These are phyloP conservation scores for Umimayanthus kanabou DNA, from an alignment of 92 coral and sea anemone genomes.

Conservation along the genomic window DNA sequence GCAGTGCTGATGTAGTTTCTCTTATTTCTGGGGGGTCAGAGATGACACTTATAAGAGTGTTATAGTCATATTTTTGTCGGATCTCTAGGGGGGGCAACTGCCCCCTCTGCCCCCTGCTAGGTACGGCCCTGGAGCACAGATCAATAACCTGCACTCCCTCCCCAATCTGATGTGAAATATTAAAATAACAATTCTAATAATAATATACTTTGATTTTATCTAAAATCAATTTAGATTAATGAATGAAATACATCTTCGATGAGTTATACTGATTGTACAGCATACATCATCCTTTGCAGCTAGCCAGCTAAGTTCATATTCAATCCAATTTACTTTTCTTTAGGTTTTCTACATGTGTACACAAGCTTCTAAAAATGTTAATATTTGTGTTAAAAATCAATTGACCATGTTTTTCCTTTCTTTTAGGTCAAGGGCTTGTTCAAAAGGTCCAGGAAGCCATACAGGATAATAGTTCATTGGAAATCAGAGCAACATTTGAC, in stretches of 20 bases:
- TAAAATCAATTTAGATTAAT: too few species aligned
- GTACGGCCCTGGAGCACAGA: too few species aligned
- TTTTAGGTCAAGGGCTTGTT: slow-evolving; percentile 3
- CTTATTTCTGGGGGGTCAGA: too few species aligned
- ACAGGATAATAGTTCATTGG: slow-evolving; percentile 31
- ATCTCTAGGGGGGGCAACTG: too few species aligned
- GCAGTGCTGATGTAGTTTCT: too few species aligned
- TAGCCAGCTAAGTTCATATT: not conserved
- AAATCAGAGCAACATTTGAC: slow-evolving; percentile 11
- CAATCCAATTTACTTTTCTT: slow-evolving; percentile 1
- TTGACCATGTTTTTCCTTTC: slow-evolving; percentile 24
- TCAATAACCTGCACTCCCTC: too few species aligned
- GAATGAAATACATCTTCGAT: not conserved
- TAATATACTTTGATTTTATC: not conserved
- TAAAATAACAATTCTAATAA: too few species aligned
- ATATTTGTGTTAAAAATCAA: not conserved
- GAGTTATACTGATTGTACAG: not conserved
- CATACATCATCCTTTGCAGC: slow-evolving; percentile 11
- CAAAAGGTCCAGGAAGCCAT: slow-evolving; percentile 10
- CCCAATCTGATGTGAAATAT: not conserved
- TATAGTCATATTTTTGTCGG: too few species aligned
- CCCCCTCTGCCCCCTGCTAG: too few species aligned
- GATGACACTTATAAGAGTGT: too few species aligned
- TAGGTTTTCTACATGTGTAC: slow-evolving; percentile 3
- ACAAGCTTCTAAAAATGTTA: slow-evolving; percentile 13